These are phyloP conservation scores for Tringa solitaria DNA, from an alignment of 2,113 vertebrate species.

Conservation along the genomic window DNA sequence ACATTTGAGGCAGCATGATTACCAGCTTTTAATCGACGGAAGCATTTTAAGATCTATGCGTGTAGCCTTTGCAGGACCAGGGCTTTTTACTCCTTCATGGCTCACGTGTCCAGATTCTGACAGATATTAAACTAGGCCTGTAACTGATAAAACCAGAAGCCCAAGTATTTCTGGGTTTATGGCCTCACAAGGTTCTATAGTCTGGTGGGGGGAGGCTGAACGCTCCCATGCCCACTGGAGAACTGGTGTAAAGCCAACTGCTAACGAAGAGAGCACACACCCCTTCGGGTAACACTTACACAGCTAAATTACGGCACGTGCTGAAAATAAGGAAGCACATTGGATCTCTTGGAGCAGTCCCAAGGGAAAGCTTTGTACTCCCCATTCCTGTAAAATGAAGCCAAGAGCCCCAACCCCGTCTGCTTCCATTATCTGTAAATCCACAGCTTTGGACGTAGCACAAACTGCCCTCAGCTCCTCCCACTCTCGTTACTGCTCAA, in stretches of 20 bases:
- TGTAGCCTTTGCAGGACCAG: background rate
- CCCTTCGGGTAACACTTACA: rapidly evolving
- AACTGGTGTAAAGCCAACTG: background rate
- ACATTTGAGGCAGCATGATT: background rate
- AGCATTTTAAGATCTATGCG: background rate
- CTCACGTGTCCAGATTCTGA: rapidly evolving
- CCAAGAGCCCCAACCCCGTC: background rate
- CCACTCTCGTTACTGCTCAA: background rate
- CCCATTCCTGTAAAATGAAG: background rate
- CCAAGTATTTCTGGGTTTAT: background rate
- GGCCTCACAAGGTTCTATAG: background rate
- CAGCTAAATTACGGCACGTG: rapidly evolving
- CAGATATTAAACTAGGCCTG: rapidly evolving
- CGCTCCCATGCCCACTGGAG: rapidly evolving
- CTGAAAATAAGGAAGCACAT: background rate
- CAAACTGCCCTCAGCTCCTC: background rate
- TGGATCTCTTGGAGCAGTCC: background rate
- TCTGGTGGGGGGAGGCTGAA: rapidly evolving
- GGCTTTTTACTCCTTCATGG: background rate
- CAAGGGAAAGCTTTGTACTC: background rate
- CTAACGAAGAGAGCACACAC: background rate
- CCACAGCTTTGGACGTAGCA: background rate
- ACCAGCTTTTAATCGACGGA: background rate
- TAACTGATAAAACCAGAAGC: background rate
- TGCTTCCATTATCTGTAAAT: background rate